Evolutionary conservation across 1,140 invertebrate genomes (phyloP), one percentile per base, ranked within the genome.

Genomic region (Elysia chlorotica): DNA sequence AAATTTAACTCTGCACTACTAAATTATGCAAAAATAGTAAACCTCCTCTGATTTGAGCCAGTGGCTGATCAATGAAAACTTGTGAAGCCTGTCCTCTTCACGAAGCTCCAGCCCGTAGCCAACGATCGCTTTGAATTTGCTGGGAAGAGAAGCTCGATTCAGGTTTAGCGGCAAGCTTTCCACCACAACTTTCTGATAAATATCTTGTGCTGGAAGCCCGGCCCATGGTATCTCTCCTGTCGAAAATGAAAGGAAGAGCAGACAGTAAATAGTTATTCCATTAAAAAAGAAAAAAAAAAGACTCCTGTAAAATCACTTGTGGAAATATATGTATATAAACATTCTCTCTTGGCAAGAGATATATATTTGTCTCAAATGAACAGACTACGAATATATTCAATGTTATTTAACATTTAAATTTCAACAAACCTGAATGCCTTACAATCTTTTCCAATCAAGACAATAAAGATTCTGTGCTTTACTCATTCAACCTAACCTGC

Each of bases 11-110:
- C n/a, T n/a, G n/a, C n/a, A n/a, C n/a, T n/a, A n/a, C n/a, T n/a
- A n/a, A n/a, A n/a, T n/a, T n/a, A n/a, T n/a, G n/a, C n/a, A n/a
- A n/a, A n/a, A n/a, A n/a, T n/a, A n/a, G n/a, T n/a, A n/a, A n/a
- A n/a, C n/a, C n/a, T n/a, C n/a, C n/a, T 56, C 48, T 17, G 48
- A 21, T 56, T 56, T 68, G 3, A 68, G 17, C 66, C 66, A 68
- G 2, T 68, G 31, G 33, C 1, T n/a, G 17, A 68, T 56, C 25
- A 23, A 35, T 30, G 66, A 31, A 68, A 56, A 68, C 36, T 68
- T 68, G 10, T 68, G 23, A 1, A 68, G 23, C 48, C 66, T 54
- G 17, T n/a, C 1, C 14, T 54, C 48, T 56, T 68, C 48, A 21
- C 23, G 28, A 1, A 56, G 25, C 33, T 56, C 48, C 53, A 68